These are phyloP conservation scores for Acanthacorydalis orientalis DNA, from an alignment of 2,888 invertebrate species.

Conservation along the genomic window DNA sequence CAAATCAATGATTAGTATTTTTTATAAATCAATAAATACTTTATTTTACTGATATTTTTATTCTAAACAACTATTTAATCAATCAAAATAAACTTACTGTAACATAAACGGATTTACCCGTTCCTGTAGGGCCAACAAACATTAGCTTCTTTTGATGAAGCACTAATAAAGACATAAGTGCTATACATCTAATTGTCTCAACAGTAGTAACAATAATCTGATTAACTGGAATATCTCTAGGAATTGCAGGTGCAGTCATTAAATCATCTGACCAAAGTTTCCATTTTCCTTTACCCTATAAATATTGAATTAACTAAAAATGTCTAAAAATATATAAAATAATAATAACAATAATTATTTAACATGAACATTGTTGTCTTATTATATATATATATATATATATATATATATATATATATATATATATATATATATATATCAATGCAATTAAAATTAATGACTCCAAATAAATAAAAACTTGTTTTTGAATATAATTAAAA, in stretches of 20 bases:
- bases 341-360: too few relatives aligned
- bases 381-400: too few relatives aligned
- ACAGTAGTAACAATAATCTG: conserved; percentile 88
- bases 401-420: too few relatives aligned
- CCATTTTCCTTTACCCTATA: conserved; percentile 80
- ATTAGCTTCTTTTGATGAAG: conserved; percentile 68
- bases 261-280: conserved; percentile 81
- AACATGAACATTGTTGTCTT: too few relatives aligned
- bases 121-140: conserved; percentile 87
- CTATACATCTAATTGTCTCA: conserved; percentile 73
- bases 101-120: conserved; percentile 84
- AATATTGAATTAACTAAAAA: conserved; percentile 7
- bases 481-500: too few relatives aligned
- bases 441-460: too few relatives aligned
- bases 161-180: conserved; percentile 62
- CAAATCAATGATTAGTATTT: not conserved
- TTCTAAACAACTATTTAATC: not conserved
- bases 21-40: not conserved
- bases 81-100: conserved; percentile 42
- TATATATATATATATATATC: too few relatives aligned
- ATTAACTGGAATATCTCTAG: conserved; percentile 80
- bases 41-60: not conserved
- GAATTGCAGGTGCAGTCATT: conserved; percentile 54
- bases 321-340: not conserved
- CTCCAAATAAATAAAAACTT: too few relatives aligned